Evolutionary conservation across 2,113 vertebrate species (phyloP).

Genomic region (Anser brachyrhynchus): DNA sequence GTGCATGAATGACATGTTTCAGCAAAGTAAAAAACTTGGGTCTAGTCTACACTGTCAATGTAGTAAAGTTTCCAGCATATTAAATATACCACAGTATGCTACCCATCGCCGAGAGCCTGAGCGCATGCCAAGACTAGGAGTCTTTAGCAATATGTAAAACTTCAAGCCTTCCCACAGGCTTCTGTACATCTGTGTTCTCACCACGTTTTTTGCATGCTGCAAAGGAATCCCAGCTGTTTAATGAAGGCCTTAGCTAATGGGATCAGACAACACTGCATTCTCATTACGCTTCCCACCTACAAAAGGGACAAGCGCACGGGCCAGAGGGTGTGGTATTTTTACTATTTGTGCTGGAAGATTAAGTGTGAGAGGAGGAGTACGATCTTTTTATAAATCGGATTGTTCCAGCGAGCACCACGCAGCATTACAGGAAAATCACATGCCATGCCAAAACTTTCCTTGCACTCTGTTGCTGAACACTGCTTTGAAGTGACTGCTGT

Average conservation of each 20-base stretch:
- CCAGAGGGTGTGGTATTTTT: fast-evolving
- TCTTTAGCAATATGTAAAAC: slow-evolving; percentile 25
- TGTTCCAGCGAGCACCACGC: background rate
- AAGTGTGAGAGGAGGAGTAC: background rate
- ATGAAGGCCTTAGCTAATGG: background rate
- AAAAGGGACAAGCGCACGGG: fast-evolving
- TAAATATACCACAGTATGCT: slow-evolving; percentile 6
- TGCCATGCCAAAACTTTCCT: background rate
- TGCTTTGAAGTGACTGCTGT: background rate
- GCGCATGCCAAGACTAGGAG: background rate
- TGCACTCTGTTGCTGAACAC: fast-evolving
- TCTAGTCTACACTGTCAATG: slow-evolving; percentile 46
- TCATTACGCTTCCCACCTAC: fast-evolving
- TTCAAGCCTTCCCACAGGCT: slow-evolving; percentile 39
- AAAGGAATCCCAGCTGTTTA: slow-evolving; percentile 9
- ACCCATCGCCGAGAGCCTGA: background rate
- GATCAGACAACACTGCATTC: fast-evolving
- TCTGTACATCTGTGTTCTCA: slow-evolving; percentile 21
- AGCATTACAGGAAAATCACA: background rate
- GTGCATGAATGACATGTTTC: slow-evolving; percentile 47
- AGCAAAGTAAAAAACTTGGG: slow-evolving; percentile 23
- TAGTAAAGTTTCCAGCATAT: background rate
- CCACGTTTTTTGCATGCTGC: background rate
- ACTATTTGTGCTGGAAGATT: fast-evolving
- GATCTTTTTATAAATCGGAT: fast-evolving